Conservation (phyloP, 2,888 invertebrate genomes). For the Eupithecia dodoneata region DNA sequence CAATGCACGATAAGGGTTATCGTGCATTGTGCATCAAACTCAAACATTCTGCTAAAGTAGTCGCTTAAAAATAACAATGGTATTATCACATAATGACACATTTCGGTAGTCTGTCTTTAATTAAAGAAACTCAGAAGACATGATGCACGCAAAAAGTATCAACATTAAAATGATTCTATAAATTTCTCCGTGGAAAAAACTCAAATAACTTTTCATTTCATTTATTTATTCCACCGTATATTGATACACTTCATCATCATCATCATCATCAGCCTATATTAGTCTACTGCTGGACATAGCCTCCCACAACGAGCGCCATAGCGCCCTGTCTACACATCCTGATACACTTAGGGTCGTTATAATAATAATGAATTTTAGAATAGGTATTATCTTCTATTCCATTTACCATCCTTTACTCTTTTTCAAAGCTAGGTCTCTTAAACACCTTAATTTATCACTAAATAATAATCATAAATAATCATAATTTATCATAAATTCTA, state of each 20-base stretch:
- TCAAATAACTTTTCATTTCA: no score
- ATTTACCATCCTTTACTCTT: neutral
- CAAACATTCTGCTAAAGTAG: neutral
- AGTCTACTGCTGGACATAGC: no score
- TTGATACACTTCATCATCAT: no score
- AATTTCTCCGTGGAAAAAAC: neutral
- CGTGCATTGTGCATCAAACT: no score
- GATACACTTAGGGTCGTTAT: no score
- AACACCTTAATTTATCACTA: neutral
- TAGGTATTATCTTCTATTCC: neutral
- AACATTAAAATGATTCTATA: neutral
- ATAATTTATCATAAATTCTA: neutral
- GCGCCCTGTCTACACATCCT: no score
- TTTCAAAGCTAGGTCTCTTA: neutral
- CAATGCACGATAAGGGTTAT: neutral
- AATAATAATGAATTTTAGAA: neutral
- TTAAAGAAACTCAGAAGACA: neutral
- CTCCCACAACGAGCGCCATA: no score
- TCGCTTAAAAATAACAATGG: neutral
- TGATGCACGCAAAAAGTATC: neutral
- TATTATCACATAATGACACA: neutral
- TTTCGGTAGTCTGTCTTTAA: neutral
- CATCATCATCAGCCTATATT: no score
- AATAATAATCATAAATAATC: neutral
- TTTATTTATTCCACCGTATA: no score